Base-by-base conservation (phyloP, 2,797 vertebrate species). In the Poecile montanus region DNA sequence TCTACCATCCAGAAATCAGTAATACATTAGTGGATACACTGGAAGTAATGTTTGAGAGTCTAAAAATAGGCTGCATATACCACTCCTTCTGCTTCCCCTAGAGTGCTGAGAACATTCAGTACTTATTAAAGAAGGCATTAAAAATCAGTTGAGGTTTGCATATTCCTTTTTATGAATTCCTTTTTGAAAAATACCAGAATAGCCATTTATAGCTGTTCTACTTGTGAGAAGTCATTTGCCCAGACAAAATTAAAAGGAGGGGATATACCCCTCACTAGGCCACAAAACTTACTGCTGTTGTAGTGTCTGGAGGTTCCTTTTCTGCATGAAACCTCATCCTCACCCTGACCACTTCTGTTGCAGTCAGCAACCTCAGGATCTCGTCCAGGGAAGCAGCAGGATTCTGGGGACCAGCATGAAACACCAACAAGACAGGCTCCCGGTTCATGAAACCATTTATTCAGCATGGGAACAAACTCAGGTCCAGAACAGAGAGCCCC, bases 81-180 rank as follows among this genome's bases (percentile, higher is more conserved):
- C 42, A 36, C n/a, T 92, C 86, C 84, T 95, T 91, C 91, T 94
- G 91, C 74, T 93, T 87, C 78, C 44, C 45, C 25, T 40, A 57
- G 48, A 87, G 68, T 56, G 34, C 81, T 50, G 91, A 88, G 92
- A 92, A 95, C 86, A 93, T 74, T 89, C 72, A 72, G 93, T 92
- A 72, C 92, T 76, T 83, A 94, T 92, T 95, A 94, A 93, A 91
- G 74, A 91, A 73, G 30, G 13, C n/a, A 85, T 79, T 91, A 83
- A 92, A 96, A 94, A 65, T 85, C 73, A 79, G 38, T 73, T 48
- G 77, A 67, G 56, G 67, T 47, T 92, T 88, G 12, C 48, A 60
- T 89, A 71, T 68, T 83, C 25, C 15, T 85, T 89, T 75, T 44
- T 54, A 10, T 80, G 1, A 71, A n/a, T 93, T 88, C 17, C 32